Percentiles rank a stretch among this genome's conserved stretches.
Evolutionary conservation across 2,888 invertebrate genomes (phyloP).

Genomic region (Panorpa germanica): DNA sequence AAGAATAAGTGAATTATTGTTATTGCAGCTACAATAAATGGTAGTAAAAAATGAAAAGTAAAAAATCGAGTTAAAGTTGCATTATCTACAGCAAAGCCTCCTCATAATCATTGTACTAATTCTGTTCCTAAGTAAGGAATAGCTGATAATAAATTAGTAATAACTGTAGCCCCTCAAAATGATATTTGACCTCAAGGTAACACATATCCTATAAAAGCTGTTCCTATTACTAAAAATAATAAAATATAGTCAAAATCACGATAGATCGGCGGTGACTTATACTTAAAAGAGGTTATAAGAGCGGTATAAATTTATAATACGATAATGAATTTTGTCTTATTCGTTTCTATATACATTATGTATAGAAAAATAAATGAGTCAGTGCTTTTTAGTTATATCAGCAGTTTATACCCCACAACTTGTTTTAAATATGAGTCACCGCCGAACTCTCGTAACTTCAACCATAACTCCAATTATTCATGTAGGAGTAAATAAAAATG

Average conservation of each 20-base stretch:
- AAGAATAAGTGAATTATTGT: constrained; percentile 43
- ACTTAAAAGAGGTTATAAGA: too few relatives aligned
- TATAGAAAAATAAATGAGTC: too few relatives aligned
- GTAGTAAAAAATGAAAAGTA: constrained; percentile 51
- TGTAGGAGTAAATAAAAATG: constrained; percentile 30
- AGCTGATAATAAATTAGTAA: constrained; percentile 54
- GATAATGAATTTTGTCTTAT: too few relatives aligned
- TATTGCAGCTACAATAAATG: constrained; percentile 42
- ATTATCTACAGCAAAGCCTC: constrained; percentile 54
- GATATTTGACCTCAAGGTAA: constrained; percentile 67
- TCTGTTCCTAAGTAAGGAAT: constrained; percentile 44
- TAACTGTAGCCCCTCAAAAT: constrained; percentile 64
- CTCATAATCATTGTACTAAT: constrained; percentile 54
- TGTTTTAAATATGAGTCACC: too few relatives aligned
- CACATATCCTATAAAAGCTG: constrained; percentile 62
- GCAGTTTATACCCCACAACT: too few relatives aligned
- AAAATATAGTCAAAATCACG: too few relatives aligned
- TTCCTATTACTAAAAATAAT: constrained; percentile 45
- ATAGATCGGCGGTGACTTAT: too few relatives aligned
- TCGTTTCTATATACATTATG: too few relatives aligned
- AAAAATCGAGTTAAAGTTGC: constrained; percentile 62
- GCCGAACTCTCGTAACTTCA: too few relatives aligned
- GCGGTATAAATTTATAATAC: too few relatives aligned
- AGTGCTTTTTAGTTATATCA: too few relatives aligned
- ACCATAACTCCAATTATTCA: constrained; percentile 46